Percentiles rank a stretch among this genome's conserved stretches.
These are phyloP conservation scores for Eretmochelys imbricata DNA, from an alignment of 2,113 vertebrate genomes.

Conservation along the genomic window DNA sequence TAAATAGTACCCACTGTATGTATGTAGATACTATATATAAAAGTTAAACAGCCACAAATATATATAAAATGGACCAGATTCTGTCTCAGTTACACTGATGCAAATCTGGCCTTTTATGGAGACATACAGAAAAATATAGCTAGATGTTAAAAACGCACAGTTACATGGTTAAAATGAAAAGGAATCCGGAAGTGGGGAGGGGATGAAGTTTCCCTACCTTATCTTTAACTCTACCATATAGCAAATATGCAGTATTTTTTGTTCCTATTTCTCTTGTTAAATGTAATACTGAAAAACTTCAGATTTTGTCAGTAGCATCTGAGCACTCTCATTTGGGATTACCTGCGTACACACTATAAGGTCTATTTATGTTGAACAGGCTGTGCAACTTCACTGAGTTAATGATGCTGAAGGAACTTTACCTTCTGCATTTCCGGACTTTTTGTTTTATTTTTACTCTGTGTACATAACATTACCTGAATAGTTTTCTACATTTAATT, in stretches of 20 bases:
- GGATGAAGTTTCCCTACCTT: not conserved
- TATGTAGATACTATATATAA: not conserved
- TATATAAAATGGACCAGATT: not conserved
- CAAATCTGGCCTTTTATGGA: not conserved
- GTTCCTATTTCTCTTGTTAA: not conserved
- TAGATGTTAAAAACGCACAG: not conserved
- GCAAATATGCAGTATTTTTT: not conserved
- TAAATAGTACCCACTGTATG: not conserved
- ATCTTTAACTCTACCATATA: not conserved
- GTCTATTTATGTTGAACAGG: not conserved
- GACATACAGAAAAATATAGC: not conserved
- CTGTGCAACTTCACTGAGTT: not conserved
- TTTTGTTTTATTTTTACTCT: not conserved
- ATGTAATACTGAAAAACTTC: not conserved
- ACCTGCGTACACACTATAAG: not conserved
- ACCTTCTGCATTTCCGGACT: not conserved
- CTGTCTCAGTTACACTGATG: not conserved
- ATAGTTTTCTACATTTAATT: not conserved
- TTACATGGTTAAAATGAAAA: not conserved
- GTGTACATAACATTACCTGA: not conserved
- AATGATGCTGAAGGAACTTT: not conserved
- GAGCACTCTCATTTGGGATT: not conserved
- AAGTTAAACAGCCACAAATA: not conserved
- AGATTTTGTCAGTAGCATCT: rapidly evolving
- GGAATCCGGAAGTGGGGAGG: not conserved